These are phyloP conservation scores for Butastur rufipennis DNA, from an alignment of 2,113 vertebrate genomes.

Conservation along the genomic window DNA sequence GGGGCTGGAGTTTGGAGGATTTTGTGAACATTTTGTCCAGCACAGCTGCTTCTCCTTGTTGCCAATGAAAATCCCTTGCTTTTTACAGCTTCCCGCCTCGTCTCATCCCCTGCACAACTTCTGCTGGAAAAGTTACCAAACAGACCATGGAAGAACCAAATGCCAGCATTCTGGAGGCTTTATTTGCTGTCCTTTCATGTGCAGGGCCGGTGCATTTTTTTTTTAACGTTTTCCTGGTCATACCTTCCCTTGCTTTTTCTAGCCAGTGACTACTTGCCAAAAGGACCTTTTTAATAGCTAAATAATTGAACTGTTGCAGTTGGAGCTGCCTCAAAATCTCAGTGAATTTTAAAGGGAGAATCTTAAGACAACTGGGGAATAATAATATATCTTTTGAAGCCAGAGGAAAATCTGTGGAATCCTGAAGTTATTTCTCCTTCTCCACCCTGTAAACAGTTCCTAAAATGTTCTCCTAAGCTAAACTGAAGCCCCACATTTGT, in stretches of 20 bases:
- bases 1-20: neutral
- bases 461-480: neutral
- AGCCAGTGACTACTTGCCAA: slow-evolving; percentile 7
- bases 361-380: neutral
- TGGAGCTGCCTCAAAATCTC: neutral
- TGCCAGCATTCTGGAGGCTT: neutral
- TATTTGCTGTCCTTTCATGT: neutral
- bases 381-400: neutral
- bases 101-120: neutral
- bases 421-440: neutral
- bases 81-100: neutral
- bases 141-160: slow-evolving; percentile 28
- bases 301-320: neutral
- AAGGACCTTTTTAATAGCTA: slow-evolving; percentile 32
- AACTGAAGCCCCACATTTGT: neutral
- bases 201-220: neutral
- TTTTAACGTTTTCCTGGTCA: slow-evolving; percentile 25
- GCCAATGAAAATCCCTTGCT: neutral
- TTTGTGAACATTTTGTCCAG: neutral
- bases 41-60: neutral
- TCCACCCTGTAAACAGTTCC: neutral
- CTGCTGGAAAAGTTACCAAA: slow-evolving; percentile 10
- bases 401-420: neutral
- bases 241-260: neutral
- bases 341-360: neutral